Percentiles rank a stretch among this genome's conserved stretches.
Evolutionary conservation across 2,888 invertebrate species (phyloP).

Genomic region (Diogma glabrata): DNA sequence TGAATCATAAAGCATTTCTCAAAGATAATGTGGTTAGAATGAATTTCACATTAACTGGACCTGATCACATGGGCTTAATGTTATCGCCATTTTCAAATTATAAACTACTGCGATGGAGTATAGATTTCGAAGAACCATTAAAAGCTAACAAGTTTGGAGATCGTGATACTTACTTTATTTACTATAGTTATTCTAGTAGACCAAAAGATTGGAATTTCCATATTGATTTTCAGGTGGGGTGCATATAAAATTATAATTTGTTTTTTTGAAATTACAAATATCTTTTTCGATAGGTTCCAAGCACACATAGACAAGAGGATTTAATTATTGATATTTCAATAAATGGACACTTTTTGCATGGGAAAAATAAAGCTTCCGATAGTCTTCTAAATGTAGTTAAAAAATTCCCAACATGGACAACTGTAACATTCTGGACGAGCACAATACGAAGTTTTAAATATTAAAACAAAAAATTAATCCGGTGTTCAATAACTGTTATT

Average conservation of each 20-base stretch:
- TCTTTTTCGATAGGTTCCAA: no score
- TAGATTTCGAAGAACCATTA: conserved; percentile 40
- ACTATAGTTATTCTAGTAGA: conserved; percentile 50
- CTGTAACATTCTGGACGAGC: conserved; percentile 57
- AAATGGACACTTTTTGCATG: conserved; percentile 48
- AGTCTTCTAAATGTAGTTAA: conserved; percentile 42
- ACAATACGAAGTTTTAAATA: conserved; percentile 51
- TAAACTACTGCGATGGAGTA: conserved; percentile 44
- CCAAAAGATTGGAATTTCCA: conserved; percentile 43
- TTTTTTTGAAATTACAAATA: no score
- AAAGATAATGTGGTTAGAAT: conserved; percentile 34
- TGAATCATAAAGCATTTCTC: conserved; percentile 34
- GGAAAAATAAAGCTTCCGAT: conserved; percentile 40
- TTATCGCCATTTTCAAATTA: conserved; percentile 48
- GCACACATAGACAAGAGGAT: conserved; percentile 18
- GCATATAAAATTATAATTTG: no score
- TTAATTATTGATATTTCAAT: conserved; percentile 42
- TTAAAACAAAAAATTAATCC: no score
- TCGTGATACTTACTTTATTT: conserved; percentile 53
- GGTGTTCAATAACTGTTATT: no score
- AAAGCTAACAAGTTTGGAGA: conserved; percentile 41
- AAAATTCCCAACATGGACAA: conserved; percentile 52
- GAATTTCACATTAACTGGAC: conserved; percentile 43
- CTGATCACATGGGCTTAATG: conserved; percentile 54
- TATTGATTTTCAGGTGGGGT: conserved; percentile 10